Evolutionary conservation across 2,888 invertebrate genomes (phyloP).

Genomic region (Nebria brevicollis): DNA sequence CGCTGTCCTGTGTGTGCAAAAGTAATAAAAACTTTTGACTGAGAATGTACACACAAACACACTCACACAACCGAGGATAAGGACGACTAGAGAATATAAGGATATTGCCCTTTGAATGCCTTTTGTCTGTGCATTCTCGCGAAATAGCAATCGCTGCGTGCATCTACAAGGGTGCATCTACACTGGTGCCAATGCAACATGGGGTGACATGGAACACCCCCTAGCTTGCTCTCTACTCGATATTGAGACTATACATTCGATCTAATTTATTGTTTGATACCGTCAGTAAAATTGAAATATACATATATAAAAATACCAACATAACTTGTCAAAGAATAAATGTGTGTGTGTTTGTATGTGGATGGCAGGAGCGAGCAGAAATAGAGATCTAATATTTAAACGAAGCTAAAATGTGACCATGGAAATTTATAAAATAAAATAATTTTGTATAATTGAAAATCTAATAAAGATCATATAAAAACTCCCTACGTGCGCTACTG

Average conservation of each 20-base stretch:
- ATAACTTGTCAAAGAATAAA: background rate
- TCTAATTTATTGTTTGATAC: no score
- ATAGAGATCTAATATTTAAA: no score
- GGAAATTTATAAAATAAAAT: no score
- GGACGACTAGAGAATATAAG: constrained; percentile 15
- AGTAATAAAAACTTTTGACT: constrained; percentile 39
- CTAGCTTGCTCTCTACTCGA: no score
- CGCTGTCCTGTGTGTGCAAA: background rate
- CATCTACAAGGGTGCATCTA: background rate
- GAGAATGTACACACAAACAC: constrained; percentile 31
- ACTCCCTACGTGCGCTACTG: no score
- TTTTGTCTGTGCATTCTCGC: constrained; percentile 31
- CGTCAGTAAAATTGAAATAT: background rate
- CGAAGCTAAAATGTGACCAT: no score
- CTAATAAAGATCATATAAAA: no score
- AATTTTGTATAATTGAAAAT: no score
- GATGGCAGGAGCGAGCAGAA: no score
- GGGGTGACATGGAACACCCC: background rate
- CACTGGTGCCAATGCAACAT: constrained; percentile 2
- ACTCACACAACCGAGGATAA: background rate
- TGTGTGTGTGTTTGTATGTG: background rate
- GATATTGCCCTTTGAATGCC: constrained; percentile 44
- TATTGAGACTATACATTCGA: no score
- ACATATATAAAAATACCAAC: background rate
- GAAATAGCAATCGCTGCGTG: constrained; percentile 17